These are phyloP conservation scores for Polyommatus icarus DNA, from an alignment of 2,888 invertebrate genomes.

Conservation along the genomic window DNA sequence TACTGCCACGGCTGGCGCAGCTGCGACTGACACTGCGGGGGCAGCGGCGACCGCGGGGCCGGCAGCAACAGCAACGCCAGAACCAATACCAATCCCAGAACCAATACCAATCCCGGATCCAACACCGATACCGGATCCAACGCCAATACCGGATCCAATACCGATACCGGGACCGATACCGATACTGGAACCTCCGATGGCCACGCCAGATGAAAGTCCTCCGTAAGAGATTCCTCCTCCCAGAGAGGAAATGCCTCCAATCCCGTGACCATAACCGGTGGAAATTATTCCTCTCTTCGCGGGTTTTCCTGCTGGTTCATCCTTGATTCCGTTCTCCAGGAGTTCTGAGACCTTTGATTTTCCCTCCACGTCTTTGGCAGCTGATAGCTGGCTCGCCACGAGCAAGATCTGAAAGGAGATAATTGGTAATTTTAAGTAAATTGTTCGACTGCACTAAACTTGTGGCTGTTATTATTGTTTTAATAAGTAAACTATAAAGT, in stretches of 20 bases:
- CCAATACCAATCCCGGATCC: constrained; percentile 37
- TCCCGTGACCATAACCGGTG: constrained; percentile 44
- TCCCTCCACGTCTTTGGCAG: constrained; percentile 56
- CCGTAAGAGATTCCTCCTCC: constrained; percentile 40
- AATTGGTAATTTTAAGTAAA: not conserved
- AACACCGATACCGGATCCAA: constrained; percentile 35
- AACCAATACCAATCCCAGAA: constrained; percentile 35
- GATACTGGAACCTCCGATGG: constrained; percentile 33
- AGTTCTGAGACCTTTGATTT: constrained; percentile 63
- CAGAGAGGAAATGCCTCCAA: constrained; percentile 13
- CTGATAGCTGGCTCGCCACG: constrained; percentile 60
- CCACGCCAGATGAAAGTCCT: constrained; percentile 22
- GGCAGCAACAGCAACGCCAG: constrained; percentile 41
- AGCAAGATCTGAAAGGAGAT: constrained; percentile 63
- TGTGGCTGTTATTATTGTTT: no score
- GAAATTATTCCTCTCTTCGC: constrained; percentile 62
- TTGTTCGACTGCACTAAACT: not conserved
- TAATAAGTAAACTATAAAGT: no score
- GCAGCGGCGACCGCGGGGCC: constrained; percentile 45
- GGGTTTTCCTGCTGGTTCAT: constrained; percentile 59
- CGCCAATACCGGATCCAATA: constrained; percentile 40
- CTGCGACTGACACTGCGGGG: constrained; percentile 41
- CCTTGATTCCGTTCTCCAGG: constrained; percentile 64
- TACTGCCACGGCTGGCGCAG: constrained; percentile 47
- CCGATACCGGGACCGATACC: constrained; percentile 39